Conservation (phyloP, 2,113 vertebrate species). For the Hemiscyllium ocellatum region DNA sequence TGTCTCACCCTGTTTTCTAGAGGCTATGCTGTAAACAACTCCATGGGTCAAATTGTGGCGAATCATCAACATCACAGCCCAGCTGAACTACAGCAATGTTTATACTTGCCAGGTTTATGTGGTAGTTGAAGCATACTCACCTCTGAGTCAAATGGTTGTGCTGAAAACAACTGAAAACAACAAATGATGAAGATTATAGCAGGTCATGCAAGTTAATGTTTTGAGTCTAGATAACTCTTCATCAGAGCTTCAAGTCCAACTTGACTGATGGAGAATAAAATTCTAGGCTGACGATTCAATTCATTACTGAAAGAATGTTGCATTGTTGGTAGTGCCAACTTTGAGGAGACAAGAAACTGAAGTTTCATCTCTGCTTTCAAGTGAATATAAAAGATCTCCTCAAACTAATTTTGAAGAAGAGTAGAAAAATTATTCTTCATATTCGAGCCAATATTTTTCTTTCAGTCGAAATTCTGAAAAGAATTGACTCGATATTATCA, state of each 20-base stretch:
- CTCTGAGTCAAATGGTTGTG: not conserved
- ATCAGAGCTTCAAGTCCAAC: not conserved
- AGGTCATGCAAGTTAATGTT: too few relatives aligned
- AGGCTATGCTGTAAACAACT: not conserved
- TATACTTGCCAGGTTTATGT: not conserved
- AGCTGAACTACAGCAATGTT: not conserved
- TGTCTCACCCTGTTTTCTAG: not conserved
- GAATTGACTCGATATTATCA: not conserved
- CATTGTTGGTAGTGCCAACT: not conserved
- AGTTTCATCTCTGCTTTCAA: not conserved
- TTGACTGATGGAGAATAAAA: not conserved
- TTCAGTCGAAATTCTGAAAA: not conserved
- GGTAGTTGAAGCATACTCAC: not conserved
- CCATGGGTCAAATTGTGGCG: not conserved
- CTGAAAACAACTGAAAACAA: too few relatives aligned
- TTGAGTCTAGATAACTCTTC: too few relatives aligned
- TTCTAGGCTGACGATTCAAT: not conserved
- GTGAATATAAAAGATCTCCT: not conserved
- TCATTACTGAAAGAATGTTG: not conserved
- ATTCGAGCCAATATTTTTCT: not conserved
- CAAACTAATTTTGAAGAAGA: not conserved
- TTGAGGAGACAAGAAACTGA: not conserved
- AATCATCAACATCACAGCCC: not conserved
- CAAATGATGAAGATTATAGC: too few relatives aligned
- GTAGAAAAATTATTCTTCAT: not conserved